These are phyloP conservation scores for Hirundo rustica DNA, from an alignment of 2,797 vertebrate species.

Conservation along the genomic window DNA sequence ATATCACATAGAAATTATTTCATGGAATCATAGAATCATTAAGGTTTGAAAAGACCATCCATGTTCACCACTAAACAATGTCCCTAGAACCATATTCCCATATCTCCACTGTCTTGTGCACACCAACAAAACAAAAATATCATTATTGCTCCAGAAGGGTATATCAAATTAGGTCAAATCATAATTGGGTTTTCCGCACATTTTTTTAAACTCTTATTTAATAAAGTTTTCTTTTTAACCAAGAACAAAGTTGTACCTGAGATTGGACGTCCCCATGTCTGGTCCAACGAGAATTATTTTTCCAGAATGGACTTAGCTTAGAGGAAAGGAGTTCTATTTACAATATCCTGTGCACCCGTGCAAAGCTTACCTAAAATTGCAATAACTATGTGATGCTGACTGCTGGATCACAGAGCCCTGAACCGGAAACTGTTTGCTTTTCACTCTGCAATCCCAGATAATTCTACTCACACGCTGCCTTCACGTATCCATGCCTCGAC, in stretches of 20 bases:
- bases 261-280: neutral
- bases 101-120: neutral
- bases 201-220: neutral
- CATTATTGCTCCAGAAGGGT: neutral
- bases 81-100: neutral
- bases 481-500: neutral
- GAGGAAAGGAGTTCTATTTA: neutral
- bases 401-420: neutral
- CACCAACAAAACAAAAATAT: neutral
- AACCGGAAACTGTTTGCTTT: neutral
- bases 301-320: neutral
- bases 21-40: too few species aligned
- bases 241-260: neutral
- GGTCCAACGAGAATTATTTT: neutral
- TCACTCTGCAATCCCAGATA: neutral
- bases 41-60: neutral
- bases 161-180: neutral
- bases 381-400: neutral
- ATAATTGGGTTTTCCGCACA: neutral
- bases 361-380: neutral
- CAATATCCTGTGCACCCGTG: neutral
- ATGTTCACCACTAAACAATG: neutral
- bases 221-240: neutral
- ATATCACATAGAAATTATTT: neutral
- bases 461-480: conserved; percentile 6